Conservation (phyloP, 1,140 invertebrate genomes). For the Wasmannia auropunctata region DNA sequence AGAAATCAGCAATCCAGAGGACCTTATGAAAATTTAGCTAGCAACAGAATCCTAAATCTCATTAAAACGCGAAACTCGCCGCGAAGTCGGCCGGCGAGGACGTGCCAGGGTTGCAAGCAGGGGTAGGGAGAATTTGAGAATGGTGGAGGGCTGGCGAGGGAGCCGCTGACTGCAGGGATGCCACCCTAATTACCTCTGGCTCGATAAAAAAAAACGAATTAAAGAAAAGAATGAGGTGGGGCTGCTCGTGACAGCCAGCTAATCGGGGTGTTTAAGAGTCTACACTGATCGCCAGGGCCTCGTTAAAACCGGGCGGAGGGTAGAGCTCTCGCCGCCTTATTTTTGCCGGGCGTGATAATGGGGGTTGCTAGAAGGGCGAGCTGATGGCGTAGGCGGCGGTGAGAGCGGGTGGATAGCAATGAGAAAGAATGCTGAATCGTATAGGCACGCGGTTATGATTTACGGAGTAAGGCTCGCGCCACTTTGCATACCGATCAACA, state of each 20-base stretch:
- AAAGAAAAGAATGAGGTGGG: conserved; percentile 85
- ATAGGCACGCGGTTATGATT: conserved; percentile 69
- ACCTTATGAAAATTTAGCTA: conserved; percentile 82
- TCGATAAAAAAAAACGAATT: conserved; percentile 84
- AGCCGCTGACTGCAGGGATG: conserved; percentile 82
- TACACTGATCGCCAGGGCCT: conserved; percentile 84
- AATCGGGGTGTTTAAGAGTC: conserved; percentile 86
- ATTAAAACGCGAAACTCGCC: conserved; percentile 78
- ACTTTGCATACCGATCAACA: conserved; percentile 76
- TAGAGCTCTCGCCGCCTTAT: conserved; percentile 69
- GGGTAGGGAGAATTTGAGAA: conserved; percentile 26
- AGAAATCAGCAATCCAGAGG: conserved; percentile 69
- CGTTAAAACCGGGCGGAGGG: conserved; percentile 83
- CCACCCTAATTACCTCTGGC: conserved; percentile 84
- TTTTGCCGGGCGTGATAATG: conserved; percentile 73
- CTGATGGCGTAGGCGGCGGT: conserved; percentile 52
- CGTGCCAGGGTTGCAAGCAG: conserved; percentile 20
- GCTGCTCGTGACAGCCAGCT: conserved; percentile 85
- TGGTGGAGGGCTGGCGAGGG: conserved; percentile 30
- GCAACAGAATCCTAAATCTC: conserved; percentile 81
- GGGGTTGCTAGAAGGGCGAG: conserved; percentile 67
- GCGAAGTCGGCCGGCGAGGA: conserved; percentile 38
- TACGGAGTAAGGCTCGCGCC: conserved; percentile 66
- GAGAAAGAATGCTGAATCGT: conserved; percentile 71
- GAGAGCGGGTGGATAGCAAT: conserved; percentile 26